These are phyloP conservation scores for Perithous albicinctus DNA, from an alignment of 2,888 invertebrate species.

Conservation along the genomic window DNA sequence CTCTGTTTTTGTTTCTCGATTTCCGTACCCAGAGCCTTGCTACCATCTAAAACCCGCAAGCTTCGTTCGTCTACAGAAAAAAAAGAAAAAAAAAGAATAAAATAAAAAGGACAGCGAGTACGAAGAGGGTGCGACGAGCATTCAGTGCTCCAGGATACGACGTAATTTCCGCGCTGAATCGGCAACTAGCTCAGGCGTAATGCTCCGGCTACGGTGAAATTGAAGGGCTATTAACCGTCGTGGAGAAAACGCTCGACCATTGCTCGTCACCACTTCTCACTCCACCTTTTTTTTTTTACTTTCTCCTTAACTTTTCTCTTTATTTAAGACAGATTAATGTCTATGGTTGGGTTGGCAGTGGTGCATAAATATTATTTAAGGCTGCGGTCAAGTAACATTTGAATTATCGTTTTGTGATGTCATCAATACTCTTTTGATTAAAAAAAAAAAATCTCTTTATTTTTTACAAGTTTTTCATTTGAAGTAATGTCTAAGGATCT, in stretches of 20 bases:
- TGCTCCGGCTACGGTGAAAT: constrained; percentile 64
- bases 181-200: constrained; percentile 71
- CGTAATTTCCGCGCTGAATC: constrained; percentile 73
- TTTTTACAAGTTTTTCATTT: too few species aligned
- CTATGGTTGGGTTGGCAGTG: not conserved
- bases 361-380: too few species aligned
- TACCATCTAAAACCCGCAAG: not conserved
- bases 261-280: constrained; percentile 23
- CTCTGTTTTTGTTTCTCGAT: constrained; percentile 51
- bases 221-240: constrained; percentile 74
- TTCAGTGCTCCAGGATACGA: constrained; percentile 49
- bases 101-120: constrained; percentile 14
- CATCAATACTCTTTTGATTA: too few species aligned
- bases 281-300: not conserved
- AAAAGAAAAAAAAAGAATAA: constrained; percentile 16
- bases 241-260: constrained; percentile 34
- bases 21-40: constrained; percentile 31
- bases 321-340: not conserved
- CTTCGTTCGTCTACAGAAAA: not conserved
- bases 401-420: too few species aligned
- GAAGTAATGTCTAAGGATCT: too few species aligned
- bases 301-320: not conserved
- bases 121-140: constrained; percentile 22
- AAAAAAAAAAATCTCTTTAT: too few species aligned
- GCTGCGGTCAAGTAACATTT: too few species aligned